Percentiles rank a stretch among this genome's conserved stretches.
phyloP scores from a whole-genome alignment of 2,113 vertebrate species.

The Equus przewalskii region DNA sequence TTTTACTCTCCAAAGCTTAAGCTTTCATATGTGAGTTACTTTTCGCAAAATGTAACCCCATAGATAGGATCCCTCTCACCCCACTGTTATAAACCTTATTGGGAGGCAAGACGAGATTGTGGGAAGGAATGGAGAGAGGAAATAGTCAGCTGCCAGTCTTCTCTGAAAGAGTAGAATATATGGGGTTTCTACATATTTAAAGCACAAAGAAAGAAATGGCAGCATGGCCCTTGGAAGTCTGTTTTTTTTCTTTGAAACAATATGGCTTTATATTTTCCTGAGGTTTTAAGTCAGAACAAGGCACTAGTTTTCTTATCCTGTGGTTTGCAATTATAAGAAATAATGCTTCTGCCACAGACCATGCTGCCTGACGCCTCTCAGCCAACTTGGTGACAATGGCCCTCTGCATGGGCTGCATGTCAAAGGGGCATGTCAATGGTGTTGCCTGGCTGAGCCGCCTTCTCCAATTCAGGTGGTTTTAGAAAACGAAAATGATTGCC shows the following conservation, averaged over 20 bases:
- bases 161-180: background rate
- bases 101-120: background rate
- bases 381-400: constrained; percentile 46
- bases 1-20: background rate
- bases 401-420: constrained; percentile 37
- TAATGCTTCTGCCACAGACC: background rate
- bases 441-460: background rate
- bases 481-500: constrained; percentile 54
- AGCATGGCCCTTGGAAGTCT: background rate
- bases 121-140: background rate
- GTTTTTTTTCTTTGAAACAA: background rate
- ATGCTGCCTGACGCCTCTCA: background rate
- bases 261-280: constrained; percentile 33
- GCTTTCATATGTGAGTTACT: background rate
- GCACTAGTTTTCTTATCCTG: background rate
- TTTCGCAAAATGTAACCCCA: background rate
- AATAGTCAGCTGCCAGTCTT: background rate
- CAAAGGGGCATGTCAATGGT: background rate
- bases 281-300: constrained; percentile 47
- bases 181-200: background rate
- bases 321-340: constrained; percentile 67
- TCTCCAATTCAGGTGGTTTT: constrained; percentile 18
- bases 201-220: background rate
- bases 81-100: background rate
- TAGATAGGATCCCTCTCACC: background rate